Evolutionary conservation across 2,113 vertebrate species (phyloP).

Genomic region (Syngnathus floridae): DNA sequence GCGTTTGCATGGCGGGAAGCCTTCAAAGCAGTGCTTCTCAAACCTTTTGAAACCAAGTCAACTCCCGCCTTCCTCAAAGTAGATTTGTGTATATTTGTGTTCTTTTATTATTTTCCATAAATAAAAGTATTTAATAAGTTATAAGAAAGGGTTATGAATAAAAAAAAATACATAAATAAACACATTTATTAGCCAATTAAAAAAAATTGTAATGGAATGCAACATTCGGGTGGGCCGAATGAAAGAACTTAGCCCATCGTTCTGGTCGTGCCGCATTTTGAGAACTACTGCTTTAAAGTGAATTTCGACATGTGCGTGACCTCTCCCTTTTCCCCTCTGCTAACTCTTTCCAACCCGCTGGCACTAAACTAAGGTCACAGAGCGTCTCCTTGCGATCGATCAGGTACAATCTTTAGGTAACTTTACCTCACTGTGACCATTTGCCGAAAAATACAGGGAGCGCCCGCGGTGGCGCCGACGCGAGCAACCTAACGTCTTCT

Average conservation of each 20-base stretch:
- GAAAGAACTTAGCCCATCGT: neutral
- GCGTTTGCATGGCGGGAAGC: neutral
- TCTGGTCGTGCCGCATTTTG: neutral
- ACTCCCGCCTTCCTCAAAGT: neutral
- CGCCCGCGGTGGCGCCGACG: neutral
- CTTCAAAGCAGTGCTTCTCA: neutral
- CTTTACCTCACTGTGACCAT: constrained; percentile 65
- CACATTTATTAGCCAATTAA: neutral
- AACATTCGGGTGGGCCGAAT: neutral
- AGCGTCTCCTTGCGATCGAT: constrained; percentile 80
- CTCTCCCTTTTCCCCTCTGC: constrained; percentile 50
- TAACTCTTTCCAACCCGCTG: constrained; percentile 63
- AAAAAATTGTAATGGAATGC: neutral
- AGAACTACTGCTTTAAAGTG: constrained; percentile 19
- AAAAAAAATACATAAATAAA: too few relatives aligned
- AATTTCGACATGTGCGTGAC: constrained; percentile 30
- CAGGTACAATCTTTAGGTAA: constrained; percentile 82
- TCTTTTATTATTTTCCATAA: neutral
- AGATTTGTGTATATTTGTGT: neutral
- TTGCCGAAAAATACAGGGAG: constrained; percentile 47
- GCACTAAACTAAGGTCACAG: constrained; percentile 77
- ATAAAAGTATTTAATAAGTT: neutral
- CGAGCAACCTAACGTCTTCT: constrained; percentile 9
- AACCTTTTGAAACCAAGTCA: neutral
- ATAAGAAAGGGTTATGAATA: neutral